Percentiles rank a stretch among this genome's conserved stretches.
Evolutionary conservation across 2,797 vertebrate genomes (phyloP).

Genomic region (Alfaro cultratus): DNA sequence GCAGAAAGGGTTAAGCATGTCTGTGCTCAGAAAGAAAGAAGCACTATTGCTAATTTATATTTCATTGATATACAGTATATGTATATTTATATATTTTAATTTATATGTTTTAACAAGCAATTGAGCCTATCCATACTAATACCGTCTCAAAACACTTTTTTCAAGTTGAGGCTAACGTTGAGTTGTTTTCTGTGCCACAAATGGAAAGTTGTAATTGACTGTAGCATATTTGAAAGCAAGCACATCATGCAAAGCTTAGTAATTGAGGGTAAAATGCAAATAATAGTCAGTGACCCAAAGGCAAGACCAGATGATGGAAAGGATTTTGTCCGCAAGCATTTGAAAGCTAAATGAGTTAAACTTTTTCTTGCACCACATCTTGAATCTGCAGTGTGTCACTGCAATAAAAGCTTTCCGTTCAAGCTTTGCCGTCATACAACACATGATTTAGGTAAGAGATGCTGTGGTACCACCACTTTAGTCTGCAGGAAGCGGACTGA

Average conservation of each 20-base stretch:
- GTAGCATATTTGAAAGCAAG: not conserved
- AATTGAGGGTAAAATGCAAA: not conserved
- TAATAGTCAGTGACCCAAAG: not conserved
- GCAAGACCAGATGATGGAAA: not conserved
- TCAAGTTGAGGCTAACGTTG: not conserved
- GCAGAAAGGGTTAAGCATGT: too few species aligned
- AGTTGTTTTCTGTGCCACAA: not conserved
- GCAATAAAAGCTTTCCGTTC: not conserved
- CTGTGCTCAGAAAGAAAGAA: too few species aligned
- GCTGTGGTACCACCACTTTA: not conserved
- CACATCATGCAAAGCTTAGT: not conserved
- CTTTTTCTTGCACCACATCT: not conserved
- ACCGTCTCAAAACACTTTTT: not conserved
- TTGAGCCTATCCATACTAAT: not conserved
- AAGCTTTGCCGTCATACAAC: not conserved
- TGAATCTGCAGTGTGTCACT: not conserved
- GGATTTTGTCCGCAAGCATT: not conserved
- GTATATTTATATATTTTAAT: too few species aligned
- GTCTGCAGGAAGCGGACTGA: too few species aligned
- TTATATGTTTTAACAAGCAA: not conserved
- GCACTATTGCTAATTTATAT: too few species aligned
- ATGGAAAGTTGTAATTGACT: not conserved
- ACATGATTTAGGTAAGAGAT: not conserved
- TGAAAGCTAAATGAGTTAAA: conserved; percentile 1
- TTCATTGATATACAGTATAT: too few species aligned